Evolutionary conservation across 2,888 invertebrate genomes (phyloP).

Genomic region (Zygaena filipendulae): DNA sequence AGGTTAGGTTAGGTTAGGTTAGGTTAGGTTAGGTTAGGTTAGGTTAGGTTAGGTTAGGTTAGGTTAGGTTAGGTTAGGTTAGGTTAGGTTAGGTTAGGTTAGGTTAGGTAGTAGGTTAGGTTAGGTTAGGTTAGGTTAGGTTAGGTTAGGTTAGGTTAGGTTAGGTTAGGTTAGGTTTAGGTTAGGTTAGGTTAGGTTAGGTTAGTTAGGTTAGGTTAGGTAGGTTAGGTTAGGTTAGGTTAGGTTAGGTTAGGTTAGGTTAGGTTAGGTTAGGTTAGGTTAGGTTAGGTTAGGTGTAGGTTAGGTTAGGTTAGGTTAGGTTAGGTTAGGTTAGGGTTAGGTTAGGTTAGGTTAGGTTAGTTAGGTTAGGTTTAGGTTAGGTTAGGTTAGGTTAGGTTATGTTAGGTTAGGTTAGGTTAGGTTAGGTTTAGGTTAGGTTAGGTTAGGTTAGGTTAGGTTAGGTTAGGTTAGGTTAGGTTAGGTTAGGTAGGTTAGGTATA

Average conservation of each 20-base stretch:
- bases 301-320: conserved; percentile 15
- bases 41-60: conserved; percentile 14
- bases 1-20: conserved; percentile 14
- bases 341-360: conserved; percentile 15
- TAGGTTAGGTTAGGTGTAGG: conserved; percentile 16
- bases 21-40: conserved; percentile 15
- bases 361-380: conserved; percentile 15
- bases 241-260: conserved; percentile 8
- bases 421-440: conserved; percentile 16
- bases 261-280: conserved; percentile 16
- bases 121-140: conserved; percentile 11
- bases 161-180: conserved; percentile 12
- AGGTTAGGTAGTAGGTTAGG: conserved; percentile 9
- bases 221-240: conserved; percentile 8
- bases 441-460: conserved; percentile 16
- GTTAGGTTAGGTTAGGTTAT: conserved; percentile 14
- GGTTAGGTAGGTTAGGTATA: conserved; percentile 4
- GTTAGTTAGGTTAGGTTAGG: conserved; percentile 10
- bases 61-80: conserved; percentile 11
- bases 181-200: conserved; percentile 9
- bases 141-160: conserved; percentile 10
- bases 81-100: conserved; percentile 13
- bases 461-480: conserved; percentile 9
- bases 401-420: conserved; percentile 14
- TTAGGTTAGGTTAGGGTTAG: conserved; percentile 15